These are phyloP conservation scores for Rhynchomys soricoides DNA, from an alignment of 2,113 vertebrate genomes.

Conservation along the genomic window DNA sequence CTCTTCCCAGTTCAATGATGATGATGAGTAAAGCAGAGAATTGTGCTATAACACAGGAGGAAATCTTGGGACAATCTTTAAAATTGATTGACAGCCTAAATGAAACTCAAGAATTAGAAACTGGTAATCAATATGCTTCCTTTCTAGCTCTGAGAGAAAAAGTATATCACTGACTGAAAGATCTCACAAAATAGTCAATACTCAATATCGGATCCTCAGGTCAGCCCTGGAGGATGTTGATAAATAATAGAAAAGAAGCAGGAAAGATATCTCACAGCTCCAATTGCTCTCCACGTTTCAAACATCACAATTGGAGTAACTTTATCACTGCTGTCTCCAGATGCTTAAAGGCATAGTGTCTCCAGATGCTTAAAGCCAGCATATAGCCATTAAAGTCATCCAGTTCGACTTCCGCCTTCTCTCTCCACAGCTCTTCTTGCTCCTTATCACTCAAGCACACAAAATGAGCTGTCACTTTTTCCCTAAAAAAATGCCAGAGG, in stretches of 20 bases:
- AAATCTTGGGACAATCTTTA: constrained; percentile 20
- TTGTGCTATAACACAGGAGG: background rate
- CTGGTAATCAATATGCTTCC: background rate
- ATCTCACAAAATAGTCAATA: background rate
- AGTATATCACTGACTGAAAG: background rate
- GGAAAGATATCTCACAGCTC: background rate
- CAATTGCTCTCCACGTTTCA: background rate
- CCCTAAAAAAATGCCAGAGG: background rate
- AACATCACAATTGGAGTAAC: background rate
- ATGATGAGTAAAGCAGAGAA: background rate
- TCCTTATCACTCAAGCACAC: background rate
- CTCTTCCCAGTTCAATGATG: background rate
- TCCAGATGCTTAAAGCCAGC: background rate
- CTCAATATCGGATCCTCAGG: background rate
- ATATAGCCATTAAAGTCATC: background rate
- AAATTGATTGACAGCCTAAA: background rate
- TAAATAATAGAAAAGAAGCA: constrained; percentile 47
- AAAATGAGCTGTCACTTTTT: constrained; percentile 29
- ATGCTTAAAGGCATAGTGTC: background rate
- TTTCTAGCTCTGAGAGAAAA: constrained; percentile 26
- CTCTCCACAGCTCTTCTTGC: background rate
- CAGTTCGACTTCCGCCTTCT: background rate
- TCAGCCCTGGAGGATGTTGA: constrained; percentile 1
- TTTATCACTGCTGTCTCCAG: background rate
- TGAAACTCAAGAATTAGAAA: constrained; percentile 6